Evolutionary conservation across 2,797 vertebrate species (phyloP).

Genomic region (Crocodylus rhombifer): DNA sequence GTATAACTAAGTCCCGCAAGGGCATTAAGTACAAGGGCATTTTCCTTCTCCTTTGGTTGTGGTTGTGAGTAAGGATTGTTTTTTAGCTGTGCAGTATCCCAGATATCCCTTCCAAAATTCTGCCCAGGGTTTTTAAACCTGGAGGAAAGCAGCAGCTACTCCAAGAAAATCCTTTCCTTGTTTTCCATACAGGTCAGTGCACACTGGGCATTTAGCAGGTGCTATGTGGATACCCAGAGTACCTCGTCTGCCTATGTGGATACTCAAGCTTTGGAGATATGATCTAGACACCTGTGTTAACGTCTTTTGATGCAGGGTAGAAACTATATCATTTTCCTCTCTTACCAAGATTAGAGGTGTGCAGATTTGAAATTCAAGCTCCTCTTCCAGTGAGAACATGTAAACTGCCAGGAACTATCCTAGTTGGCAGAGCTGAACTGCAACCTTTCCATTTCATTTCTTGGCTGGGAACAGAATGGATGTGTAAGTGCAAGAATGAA

Average conservation of each 20-base stretch:
- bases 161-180: not conserved
- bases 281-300: too few relatives aligned
- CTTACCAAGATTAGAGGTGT: not conserved
- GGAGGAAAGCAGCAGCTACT: too few relatives aligned
- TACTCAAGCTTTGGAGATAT: too few relatives aligned
- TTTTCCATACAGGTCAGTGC: not conserved
- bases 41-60: not conserved
- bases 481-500: not conserved
- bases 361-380: not conserved
- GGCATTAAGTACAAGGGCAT: accelerated
- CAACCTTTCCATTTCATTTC: not conserved
- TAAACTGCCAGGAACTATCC: not conserved
- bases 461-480: not conserved
- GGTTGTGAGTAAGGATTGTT: not conserved
- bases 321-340: not conserved
- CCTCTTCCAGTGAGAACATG: not conserved
- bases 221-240: not conserved
- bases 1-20: not conserved
- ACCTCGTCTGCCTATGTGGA: too few relatives aligned
- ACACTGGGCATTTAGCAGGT: not conserved
- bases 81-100: not conserved
- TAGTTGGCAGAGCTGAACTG: not conserved
- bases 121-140: not conserved
- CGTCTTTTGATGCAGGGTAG: not conserved
- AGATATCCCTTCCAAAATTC: not conserved